Conservation (phyloP, 2,797 vertebrate genomes). For the Parauchenoglanis punctatus region DNA sequence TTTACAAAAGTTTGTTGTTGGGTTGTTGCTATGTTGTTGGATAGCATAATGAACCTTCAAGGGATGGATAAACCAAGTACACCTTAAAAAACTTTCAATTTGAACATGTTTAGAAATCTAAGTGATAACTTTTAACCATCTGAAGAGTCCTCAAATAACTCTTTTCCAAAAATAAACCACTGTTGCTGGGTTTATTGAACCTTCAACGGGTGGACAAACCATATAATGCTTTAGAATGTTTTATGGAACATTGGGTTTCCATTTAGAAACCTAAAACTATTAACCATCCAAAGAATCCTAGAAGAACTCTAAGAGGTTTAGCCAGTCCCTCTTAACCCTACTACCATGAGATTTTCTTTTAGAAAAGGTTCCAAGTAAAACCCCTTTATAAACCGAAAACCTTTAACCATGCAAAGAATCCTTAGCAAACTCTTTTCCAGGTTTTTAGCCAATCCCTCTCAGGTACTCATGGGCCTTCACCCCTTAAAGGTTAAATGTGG, state of each 20-base stretch:
- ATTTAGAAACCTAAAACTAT: neutral
- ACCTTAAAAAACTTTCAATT: neutral
- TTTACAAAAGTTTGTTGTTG: neutral
- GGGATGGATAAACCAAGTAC: neutral
- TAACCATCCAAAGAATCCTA: neutral
- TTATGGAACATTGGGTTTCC: neutral
- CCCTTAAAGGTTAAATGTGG: neutral
- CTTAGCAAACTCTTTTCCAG: neutral
- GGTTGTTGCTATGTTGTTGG: neutral
- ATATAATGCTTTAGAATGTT: neutral
- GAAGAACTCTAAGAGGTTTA: neutral
- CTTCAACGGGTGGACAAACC: neutral
- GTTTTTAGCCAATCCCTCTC: neutral
- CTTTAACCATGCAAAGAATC: neutral
- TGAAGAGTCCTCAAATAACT: neutral
- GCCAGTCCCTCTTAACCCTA: neutral
- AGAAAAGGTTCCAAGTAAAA: neutral
- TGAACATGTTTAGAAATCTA: no score
- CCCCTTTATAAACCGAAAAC: neutral
- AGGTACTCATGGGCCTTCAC: neutral
- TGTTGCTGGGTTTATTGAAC: neutral
- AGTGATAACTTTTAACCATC: no score
- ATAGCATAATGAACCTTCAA: neutral
- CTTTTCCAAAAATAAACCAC: neutral
- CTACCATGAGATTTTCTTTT: neutral